Percentiles rank a stretch among this genome's conserved stretches.
Evolutionary conservation across 2,113 vertebrate genomes (phyloP).

Genomic region (Stigmatopora nigra): DNA sequence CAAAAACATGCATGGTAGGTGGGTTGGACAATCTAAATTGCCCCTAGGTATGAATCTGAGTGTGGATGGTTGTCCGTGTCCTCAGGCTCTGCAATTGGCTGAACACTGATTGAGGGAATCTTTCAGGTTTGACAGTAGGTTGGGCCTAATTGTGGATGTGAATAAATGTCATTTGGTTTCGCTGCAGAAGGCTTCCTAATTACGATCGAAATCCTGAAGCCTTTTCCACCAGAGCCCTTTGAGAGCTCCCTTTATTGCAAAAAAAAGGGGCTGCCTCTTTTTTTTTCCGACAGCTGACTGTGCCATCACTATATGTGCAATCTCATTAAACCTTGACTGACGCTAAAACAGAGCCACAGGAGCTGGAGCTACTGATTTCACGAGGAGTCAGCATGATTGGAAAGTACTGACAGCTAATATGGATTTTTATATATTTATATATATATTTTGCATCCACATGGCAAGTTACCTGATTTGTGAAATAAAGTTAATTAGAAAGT

Average conservation of each 20-base stretch:
- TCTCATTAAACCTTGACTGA: conserved; percentile 34
- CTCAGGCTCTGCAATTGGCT: too few species aligned
- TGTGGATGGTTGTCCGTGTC: too few species aligned
- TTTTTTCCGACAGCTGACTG: conserved; percentile 6
- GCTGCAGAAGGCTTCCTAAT: conserved; percentile 53
- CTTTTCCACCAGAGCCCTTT: conserved; percentile 58
- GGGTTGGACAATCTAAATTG: too few species aligned
- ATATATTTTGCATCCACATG: not conserved
- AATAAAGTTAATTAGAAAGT: conserved; percentile 17
- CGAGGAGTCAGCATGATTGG: conserved; percentile 15
- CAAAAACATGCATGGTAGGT: too few species aligned
- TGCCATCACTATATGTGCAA: conserved; percentile 20
- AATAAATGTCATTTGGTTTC: conserved; percentile 49
- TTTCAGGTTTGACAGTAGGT: conserved; percentile 19
- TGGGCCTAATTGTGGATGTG: conserved; percentile 48
- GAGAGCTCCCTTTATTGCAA: conserved; percentile 16
- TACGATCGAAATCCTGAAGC: conserved; percentile 49
- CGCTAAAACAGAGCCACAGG: conserved; percentile 9
- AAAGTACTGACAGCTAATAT: not conserved
- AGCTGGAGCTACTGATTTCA: conserved; percentile 8
- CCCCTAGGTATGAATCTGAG: too few species aligned
- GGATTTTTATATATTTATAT: too few species aligned
- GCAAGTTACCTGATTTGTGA: conserved; percentile 15
- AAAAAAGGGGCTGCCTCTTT: conserved; percentile 20
- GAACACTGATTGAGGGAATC: conserved; percentile 2